Evolutionary conservation across 2,797 vertebrate genomes (phyloP).

Genomic region (Lacerta bilineata): DNA sequence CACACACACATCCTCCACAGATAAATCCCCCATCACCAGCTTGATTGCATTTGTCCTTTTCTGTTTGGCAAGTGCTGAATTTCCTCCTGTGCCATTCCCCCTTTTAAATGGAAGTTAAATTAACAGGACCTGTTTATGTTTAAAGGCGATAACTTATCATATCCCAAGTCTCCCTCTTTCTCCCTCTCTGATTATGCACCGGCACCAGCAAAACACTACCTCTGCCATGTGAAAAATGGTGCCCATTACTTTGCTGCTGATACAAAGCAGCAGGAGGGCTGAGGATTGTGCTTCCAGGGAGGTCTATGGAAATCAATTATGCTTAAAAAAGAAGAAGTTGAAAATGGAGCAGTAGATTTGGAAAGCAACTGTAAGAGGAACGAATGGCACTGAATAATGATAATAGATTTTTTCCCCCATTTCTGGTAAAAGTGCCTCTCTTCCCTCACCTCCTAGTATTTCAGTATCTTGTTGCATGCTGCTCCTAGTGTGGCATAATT

Average conservation of each 20-base stretch:
- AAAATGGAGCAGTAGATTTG: not conserved
- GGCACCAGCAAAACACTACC: constrained; percentile 11
- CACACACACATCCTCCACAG: not conserved
- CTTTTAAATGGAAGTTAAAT: constrained; percentile 21
- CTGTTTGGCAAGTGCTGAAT: not conserved
- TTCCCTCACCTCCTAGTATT: too few species aligned
- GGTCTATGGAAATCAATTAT: fast-evolving
- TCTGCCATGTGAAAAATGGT: constrained; percentile 33
- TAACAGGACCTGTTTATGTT: constrained; percentile 26
- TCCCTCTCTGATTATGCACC: constrained; percentile 2
- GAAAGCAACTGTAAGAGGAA: not conserved
- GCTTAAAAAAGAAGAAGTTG: not conserved
- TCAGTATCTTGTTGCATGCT: not conserved
- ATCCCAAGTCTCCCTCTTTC: not conserved
- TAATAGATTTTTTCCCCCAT: not conserved
- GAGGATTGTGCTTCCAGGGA: fast-evolving
- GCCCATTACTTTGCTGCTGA: constrained; percentile 22
- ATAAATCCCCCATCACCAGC: fast-evolving
- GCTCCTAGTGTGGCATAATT: not conserved
- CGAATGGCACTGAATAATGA: not conserved
- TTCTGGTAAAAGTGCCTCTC: not conserved
- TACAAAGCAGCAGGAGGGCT: not conserved
- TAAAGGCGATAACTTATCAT: not conserved
- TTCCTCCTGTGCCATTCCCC: not conserved
- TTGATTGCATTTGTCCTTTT: not conserved